A percentile compares a stretch with the other conserved stretches of the same genome.
Conservation (phyloP, 2,797 vertebrate genomes). For the Halcyon leucocephala region DNA sequence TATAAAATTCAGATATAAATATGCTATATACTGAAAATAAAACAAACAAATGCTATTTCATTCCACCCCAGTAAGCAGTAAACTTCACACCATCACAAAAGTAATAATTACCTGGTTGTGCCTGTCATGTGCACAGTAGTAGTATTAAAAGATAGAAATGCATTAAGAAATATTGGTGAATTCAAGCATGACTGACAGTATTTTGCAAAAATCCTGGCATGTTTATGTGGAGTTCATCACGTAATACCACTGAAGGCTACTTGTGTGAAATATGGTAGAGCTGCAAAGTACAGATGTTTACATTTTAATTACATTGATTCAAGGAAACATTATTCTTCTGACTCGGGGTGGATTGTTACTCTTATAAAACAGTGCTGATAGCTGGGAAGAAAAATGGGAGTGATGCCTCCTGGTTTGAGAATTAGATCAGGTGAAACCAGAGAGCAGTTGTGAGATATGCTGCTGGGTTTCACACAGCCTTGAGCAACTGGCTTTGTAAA, state of each 20-base stretch:
- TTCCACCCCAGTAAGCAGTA: background rate
- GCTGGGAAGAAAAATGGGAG: background rate
- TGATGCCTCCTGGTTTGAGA: background rate
- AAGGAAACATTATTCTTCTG: background rate
- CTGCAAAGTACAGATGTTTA: background rate
- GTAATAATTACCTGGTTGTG: background rate
- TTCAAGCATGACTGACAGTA: background rate
- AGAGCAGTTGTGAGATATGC: background rate
- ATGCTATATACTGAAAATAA: background rate
- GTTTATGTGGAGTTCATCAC: background rate
- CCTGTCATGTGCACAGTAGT: background rate
- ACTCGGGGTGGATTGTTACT: background rate
- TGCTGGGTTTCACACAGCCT: background rate
- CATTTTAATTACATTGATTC: slow-evolving; percentile 11
- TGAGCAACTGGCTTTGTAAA: background rate
- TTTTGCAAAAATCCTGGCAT: background rate
- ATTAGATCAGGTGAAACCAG: background rate
- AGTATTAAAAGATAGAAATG: background rate
- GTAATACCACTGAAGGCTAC: background rate
- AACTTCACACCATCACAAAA: background rate
- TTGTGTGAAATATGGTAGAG: background rate
- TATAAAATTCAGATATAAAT: background rate
- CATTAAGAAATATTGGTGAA: background rate
- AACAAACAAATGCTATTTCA: background rate
- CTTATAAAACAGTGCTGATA: slow-evolving; percentile 9